These are phyloP conservation scores for Gila orcuttii DNA, from an alignment of 2,113 vertebrate species.

Conservation along the genomic window DNA sequence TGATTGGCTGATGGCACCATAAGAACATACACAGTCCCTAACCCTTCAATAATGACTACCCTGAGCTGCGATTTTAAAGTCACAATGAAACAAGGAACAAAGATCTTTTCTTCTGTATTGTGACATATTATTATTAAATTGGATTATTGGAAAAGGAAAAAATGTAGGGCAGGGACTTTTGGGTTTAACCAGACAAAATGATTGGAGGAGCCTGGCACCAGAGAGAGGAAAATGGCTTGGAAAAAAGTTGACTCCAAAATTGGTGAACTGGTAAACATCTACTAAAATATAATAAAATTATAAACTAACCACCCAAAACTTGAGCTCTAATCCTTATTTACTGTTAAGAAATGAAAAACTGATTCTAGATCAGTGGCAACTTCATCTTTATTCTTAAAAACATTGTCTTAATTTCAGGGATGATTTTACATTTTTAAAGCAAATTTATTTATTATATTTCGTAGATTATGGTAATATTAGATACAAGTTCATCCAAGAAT, in stretches of 20 bases:
- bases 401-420: background rate
- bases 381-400: background rate
- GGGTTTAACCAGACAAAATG: background rate
- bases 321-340: background rate
- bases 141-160: background rate
- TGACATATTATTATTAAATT: background rate
- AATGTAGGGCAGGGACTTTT: background rate
- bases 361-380: background rate
- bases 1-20: background rate
- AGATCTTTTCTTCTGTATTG: background rate
- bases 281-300: too few relatives aligned
- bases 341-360: background rate
- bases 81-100: background rate
- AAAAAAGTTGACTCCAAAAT: background rate
- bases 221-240: too few relatives aligned
- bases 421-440: background rate
- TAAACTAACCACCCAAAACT: background rate
- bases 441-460: too few relatives aligned
- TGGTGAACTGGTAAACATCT: background rate
- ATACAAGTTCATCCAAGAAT: slow-evolving; percentile 8
- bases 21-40: background rate
- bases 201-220: background rate
- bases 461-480: background rate
- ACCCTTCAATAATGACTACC: background rate
- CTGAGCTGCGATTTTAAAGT: background rate